A percentile compares a stretch with the other conserved stretches of the same genome.
Evolutionary conservation across 30 jellyfish, hydroid and myxozoan species (phyloP).

Genomic region (Chironex yamaguchii): DNA sequence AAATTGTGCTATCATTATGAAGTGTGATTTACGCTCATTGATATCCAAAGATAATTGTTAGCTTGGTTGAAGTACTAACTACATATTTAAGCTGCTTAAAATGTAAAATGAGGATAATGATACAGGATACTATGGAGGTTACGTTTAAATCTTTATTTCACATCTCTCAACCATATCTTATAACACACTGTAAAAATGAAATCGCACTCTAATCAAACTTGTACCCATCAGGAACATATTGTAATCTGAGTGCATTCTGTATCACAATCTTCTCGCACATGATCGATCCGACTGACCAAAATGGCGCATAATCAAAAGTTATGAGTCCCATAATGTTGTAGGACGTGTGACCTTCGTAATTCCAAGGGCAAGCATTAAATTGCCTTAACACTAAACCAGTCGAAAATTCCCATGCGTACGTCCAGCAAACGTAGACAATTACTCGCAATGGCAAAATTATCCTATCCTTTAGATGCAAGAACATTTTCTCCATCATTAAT

Average conservation of each 20-base stretch:
- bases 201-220: too few species aligned
- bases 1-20: too few species aligned
- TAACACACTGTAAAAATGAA: too few species aligned
- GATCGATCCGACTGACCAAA: conserved; percentile 89
- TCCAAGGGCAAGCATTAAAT: conserved; percentile 96
- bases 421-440: conserved; percentile 84
- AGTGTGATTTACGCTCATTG: too few species aligned
- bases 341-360: conserved; percentile 83
- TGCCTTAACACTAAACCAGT: conserved; percentile 86
- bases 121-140: too few species aligned
- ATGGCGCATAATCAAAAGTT: conserved; percentile 92
- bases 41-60: too few species aligned
- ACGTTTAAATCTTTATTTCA: too few species aligned
- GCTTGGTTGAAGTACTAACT: too few species aligned
- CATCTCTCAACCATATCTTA: too few species aligned
- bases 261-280: conserved; percentile 82
- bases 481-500: conserved; percentile 75
- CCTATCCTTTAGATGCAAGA: conserved; percentile 29
- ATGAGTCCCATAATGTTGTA: conserved; percentile 85
- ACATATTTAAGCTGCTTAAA: too few species aligned
- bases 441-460: conserved; percentile 65
- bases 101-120: too few species aligned
- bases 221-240: conserved; percentile 31
- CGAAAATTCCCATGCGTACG: conserved; percentile 88
- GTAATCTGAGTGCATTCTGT: conserved; percentile 72